Evolutionary conservation across 2,113 vertebrate genomes (phyloP), one percentile per base, ranked within the genome.

Genomic region (Mola mola): DNA sequence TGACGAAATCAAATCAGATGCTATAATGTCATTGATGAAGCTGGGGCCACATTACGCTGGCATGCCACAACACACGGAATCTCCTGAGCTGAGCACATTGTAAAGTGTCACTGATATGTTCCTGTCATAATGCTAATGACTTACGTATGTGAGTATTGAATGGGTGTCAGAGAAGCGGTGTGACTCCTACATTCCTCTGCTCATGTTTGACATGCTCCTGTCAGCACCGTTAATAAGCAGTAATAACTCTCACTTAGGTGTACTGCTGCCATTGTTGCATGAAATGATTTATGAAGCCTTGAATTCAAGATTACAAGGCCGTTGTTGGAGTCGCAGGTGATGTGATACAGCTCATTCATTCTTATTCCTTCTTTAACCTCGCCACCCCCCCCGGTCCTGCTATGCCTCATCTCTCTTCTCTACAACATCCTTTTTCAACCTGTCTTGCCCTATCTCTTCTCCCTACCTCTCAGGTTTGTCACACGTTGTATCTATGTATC

Each of bases 141-240:
- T 78, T 73, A 72, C 79, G 82, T 70, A 51, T 68, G 78, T 78
- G 79, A 65, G 69, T 67, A 46, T 61, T 76, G 72, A 75, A 83
- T 48, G 74, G 52, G 49, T 49, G 77, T 72, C 69, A 49, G 69
- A 55, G 62, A 70, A 55, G 63, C 48, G 19, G 59, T 5, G 60
- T 10, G 57, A 56, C 56, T 64, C 63, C 71, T 61, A 50, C 71
- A 67, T 68, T 74, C 77, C 37, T 10, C 25, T 21, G 69, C 62
- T 33, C 19, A 1, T 83, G 81, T 87, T 61, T 78, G 82, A 84
- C 84, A 82, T 31, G 79, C 62, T 81, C 72, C 20, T 69, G 75
- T 85, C 84, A 87, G 74, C 72, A 26, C 42, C 77, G 36, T 78
- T 85, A 82, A 81, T 76, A 72, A 74, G 75, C 66, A 40, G 63